phyloP scores from a whole-genome alignment of 2,888 invertebrate species.

The Yponomeuta sedellus region DNA sequence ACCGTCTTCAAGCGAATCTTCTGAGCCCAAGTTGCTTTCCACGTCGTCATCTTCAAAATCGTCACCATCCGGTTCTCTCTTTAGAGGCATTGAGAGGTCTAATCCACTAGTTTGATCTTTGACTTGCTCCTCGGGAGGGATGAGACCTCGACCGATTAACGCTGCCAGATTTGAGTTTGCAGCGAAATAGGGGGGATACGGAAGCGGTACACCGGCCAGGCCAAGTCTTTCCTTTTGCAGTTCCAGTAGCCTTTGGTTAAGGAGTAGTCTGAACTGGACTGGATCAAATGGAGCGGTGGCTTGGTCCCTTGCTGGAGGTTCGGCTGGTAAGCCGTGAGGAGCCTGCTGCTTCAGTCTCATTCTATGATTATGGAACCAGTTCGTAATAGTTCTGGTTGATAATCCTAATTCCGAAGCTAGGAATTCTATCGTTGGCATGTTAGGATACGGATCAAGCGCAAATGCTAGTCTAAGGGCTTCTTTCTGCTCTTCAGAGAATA shows the following conservation, averaged over 20 bases:
- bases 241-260: conserved; percentile 92
- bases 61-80: conserved; percentile 85
- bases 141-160: conserved; percentile 81
- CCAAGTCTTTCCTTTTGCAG: conserved; percentile 91
- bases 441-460: conserved; percentile 97
- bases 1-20: conserved; percentile 75
- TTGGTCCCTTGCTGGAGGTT: conserved; percentile 85
- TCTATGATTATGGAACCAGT: conserved; percentile 99
- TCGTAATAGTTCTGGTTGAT: conserved; percentile 96
- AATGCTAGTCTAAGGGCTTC: conserved; percentile 96
- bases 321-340: conserved; percentile 85
- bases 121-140: conserved; percentile 78
- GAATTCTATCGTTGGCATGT: conserved; percentile 96
- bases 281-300: conserved; percentile 90
- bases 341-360: conserved; percentile 97
- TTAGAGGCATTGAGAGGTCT: conserved; percentile 91
- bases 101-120: conserved; percentile 90
- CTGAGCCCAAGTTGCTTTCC: conserved; percentile 85
- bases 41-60: conserved; percentile 89
- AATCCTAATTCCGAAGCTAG: conserved; percentile 93
- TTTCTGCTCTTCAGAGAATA: conserved; percentile 99
- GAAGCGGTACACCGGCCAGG: conserved; percentile 84
- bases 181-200: conserved; percentile 86
- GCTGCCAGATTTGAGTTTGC: conserved; percentile 86
- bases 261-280: conserved; percentile 90